phyloP scores from a whole-genome alignment of 2,888 invertebrate genomes.

The Acanthoscelides obtectus region DNA sequence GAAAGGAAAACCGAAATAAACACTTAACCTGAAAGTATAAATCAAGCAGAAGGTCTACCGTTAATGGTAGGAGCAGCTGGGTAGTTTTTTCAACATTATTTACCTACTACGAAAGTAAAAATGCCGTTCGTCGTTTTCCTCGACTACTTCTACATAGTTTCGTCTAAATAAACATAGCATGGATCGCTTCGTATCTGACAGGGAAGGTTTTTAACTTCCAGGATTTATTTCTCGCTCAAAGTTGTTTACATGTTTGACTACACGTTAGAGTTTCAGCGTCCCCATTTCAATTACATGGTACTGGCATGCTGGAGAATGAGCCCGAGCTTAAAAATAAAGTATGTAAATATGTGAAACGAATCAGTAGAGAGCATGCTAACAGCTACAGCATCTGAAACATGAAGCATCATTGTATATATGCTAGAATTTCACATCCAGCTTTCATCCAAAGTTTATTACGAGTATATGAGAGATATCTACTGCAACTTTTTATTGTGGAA shows the following conservation, averaged over 20 bases:
- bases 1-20: neutral
- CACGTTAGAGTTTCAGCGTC: too few relatives aligned
- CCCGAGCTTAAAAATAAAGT: too few relatives aligned
- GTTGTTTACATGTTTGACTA: neutral
- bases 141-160: neutral
- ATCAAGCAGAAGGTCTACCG: neutral
- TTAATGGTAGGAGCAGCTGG: neutral
- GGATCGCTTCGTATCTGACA: neutral
- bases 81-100: neutral
- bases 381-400: too few relatives aligned
- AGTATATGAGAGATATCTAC: too few relatives aligned
- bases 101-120: neutral
- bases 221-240: neutral
- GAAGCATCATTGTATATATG: too few relatives aligned
- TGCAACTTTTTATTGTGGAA: too few relatives aligned
- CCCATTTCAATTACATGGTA: too few relatives aligned
- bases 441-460: too few relatives aligned
- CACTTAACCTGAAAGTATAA: neutral
- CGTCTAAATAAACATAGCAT: neutral
- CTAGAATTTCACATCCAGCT: too few relatives aligned
- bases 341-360: too few relatives aligned
- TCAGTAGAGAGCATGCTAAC: too few relatives aligned
- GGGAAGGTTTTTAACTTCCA: neutral
- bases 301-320: too few relatives aligned
- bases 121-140: neutral